A percentile compares a stretch with the other conserved stretches of the same genome.
Evolutionary conservation across 2,888 invertebrate species (phyloP).

Genomic region (Phortica okadai): DNA sequence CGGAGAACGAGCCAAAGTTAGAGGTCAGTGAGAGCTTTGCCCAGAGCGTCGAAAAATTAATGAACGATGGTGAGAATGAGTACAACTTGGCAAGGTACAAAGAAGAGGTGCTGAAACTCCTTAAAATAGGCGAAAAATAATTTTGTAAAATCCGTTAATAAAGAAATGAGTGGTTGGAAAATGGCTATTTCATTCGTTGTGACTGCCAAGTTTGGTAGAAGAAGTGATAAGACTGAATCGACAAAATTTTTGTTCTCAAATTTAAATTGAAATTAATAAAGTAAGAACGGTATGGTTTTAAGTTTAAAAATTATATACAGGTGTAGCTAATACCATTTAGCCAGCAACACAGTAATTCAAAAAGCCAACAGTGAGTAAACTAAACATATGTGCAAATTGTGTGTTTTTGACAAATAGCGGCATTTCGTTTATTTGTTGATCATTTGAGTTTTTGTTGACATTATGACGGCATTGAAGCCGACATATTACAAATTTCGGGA

Average conservation of each 20-base stretch:
- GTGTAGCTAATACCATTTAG: too few relatives aligned
- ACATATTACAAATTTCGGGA: too few relatives aligned
- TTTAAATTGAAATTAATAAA: too few relatives aligned
- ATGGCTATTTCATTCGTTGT: conserved; percentile 9
- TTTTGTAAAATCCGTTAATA: conserved; percentile 15
- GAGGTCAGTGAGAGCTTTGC: conserved; percentile 61
- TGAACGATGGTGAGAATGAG: conserved; percentile 76
- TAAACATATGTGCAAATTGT: too few relatives aligned
- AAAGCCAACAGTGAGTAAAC: not conserved
- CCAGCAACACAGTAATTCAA: too few relatives aligned
- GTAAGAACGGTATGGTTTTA: too few relatives aligned
- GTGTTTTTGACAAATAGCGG: too few relatives aligned
- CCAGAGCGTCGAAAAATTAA: conserved; percentile 70
- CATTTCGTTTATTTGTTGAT: too few relatives aligned
- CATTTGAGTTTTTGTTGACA: too few relatives aligned
- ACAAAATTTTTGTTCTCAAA: too few relatives aligned
- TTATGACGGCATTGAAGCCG: too few relatives aligned
- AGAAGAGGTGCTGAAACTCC: conserved; percentile 71
- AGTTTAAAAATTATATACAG: too few relatives aligned
- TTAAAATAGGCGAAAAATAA: conserved; percentile 52
- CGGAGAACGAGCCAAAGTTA: conserved; percentile 43
- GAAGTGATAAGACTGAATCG: not conserved
- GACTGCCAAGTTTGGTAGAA: conserved; percentile 40
- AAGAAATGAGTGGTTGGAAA: not conserved
- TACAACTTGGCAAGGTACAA: conserved; percentile 74